phyloP scores from a whole-genome alignment of 1,140 invertebrate species.

The Ceratina calcarata region DNA sequence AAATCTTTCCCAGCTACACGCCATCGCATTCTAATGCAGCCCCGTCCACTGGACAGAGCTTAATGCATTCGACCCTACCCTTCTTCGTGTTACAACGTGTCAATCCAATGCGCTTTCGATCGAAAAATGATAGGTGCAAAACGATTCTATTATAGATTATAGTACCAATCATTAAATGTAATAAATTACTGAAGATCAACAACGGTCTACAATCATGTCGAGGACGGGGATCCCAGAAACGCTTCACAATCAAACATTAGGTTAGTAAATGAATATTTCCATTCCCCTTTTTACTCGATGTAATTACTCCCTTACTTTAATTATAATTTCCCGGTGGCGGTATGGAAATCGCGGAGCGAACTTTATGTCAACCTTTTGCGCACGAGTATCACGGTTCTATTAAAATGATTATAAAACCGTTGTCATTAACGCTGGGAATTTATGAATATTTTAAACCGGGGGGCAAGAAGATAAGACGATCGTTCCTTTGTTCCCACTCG shows the following conservation, averaged over 20 bases:
- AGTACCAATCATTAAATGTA: too few relatives aligned
- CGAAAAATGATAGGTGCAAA: not conserved
- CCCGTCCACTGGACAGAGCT: not conserved
- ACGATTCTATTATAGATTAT: not conserved
- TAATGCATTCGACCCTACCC: not conserved
- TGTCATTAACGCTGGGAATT: slow-evolving; percentile 43
- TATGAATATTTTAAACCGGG: slow-evolving; percentile 41
- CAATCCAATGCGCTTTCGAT: not conserved
- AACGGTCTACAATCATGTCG: not conserved
- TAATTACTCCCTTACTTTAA: slow-evolving; percentile 33
- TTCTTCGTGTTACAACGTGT: not conserved
- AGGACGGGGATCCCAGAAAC: not conserved
- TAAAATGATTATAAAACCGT: slow-evolving; percentile 46
- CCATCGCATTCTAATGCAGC: slow-evolving; percentile 51
- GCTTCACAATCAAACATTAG: not conserved
- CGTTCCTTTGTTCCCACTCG: slow-evolving; percentile 12
- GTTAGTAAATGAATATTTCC: not conserved
- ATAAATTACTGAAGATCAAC: not conserved
- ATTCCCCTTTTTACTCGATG: not conserved
- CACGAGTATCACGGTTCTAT: slow-evolving; percentile 34
- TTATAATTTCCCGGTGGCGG: slow-evolving; percentile 21
- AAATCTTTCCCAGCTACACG: slow-evolving; percentile 50
- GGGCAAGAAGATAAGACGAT: slow-evolving; percentile 26
- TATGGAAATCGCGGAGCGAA: slow-evolving; percentile 30
- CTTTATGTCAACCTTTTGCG: slow-evolving; percentile 37